A percentile compares a stretch with the other conserved stretches of the same genome.
phyloP scores from a whole-genome alignment of 1,140 invertebrate genomes.

The Drosophila orena region DNA sequence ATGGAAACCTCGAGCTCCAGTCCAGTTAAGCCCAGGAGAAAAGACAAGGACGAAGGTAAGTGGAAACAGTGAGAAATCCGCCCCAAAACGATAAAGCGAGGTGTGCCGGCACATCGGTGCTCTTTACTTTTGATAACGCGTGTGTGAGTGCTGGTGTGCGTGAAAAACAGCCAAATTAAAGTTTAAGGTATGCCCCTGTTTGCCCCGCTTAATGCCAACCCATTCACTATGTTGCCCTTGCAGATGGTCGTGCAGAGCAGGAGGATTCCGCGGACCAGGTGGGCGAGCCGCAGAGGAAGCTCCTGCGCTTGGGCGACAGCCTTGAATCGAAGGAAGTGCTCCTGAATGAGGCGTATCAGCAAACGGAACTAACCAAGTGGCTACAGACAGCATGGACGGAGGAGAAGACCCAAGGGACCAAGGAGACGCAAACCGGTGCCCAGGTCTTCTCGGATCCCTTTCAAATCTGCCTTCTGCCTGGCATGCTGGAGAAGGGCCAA shows the following conservation, averaged over 20 bases:
- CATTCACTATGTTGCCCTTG: conserved; percentile 72
- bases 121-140: conserved; percentile 36
- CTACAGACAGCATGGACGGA: conserved; percentile 53
- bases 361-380: conserved; percentile 60
- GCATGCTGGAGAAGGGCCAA: conserved; percentile 39
- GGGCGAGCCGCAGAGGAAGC: conserved; percentile 58
- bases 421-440: conserved; percentile 53
- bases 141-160: conserved; percentile 53
- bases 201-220: conserved; percentile 68
- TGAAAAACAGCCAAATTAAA: conserved; percentile 57
- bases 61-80: conserved; percentile 38
- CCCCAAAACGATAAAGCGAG: conserved; percentile 19
- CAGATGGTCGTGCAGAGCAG: conserved; percentile 40
- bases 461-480: conserved; percentile 74
- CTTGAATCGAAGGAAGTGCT: conserved; percentile 19
- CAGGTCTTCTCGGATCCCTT: conserved; percentile 70
- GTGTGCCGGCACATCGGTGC: conserved; percentile 62
- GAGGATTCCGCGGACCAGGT: conserved; percentile 7
- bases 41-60: conserved; percentile 70
- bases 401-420: conserved; percentile 9
- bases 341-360: conserved; percentile 49
- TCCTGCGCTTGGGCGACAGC: conserved; percentile 39
- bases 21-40: conserved; percentile 55
- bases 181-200: conserved; percentile 72
- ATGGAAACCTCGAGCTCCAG: conserved; percentile 53